phyloP scores from a whole-genome alignment of 2,888 invertebrate genomes.

The Liodrosophila aerea region DNA sequence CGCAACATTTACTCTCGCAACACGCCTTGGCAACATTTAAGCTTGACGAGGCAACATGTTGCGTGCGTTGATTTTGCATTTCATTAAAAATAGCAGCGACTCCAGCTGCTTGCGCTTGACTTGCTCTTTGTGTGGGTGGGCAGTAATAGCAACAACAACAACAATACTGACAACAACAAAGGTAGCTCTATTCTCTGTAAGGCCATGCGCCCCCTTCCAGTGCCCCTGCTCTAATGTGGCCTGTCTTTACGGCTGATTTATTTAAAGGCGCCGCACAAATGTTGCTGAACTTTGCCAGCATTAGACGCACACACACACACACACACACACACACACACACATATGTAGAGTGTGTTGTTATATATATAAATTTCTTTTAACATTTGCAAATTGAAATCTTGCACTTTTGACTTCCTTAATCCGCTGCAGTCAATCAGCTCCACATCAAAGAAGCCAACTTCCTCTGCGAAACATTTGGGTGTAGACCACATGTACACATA shows the following conservation, averaged over 20 bases:
- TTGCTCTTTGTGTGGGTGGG: conserved; percentile 52
- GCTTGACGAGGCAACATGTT: conserved; percentile 48
- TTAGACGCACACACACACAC: conserved; percentile 7
- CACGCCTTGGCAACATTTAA: conserved; percentile 41
- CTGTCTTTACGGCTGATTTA: conserved; percentile 63
- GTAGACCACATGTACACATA: neutral
- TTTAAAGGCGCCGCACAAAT: conserved; percentile 71
- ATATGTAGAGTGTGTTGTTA: neutral
- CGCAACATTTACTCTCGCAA: too few species aligned
- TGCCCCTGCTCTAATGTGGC: conserved; percentile 4
- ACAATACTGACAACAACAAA: conserved; percentile 45
- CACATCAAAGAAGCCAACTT: conserved; percentile 50
- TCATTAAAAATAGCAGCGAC: conserved; percentile 71
- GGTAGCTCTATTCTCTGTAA: conserved; percentile 67
- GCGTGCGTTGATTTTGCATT: conserved; percentile 64
- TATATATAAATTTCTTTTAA: too few species aligned
- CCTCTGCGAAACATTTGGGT: conserved; percentile 31
- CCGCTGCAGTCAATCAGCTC: conserved; percentile 56
- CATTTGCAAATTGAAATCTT: conserved; percentile 47
- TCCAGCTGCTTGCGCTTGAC: conserved; percentile 56
- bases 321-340: neutral
- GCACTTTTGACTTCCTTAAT: conserved; percentile 31
- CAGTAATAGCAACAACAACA: conserved; percentile 29
- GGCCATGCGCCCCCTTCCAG: conserved; percentile 17
- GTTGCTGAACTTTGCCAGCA: conserved; percentile 72